Evolutionary conservation across 2,888 invertebrate genomes (phyloP).

Genomic region (Caenorhabditis sp.): DNA sequence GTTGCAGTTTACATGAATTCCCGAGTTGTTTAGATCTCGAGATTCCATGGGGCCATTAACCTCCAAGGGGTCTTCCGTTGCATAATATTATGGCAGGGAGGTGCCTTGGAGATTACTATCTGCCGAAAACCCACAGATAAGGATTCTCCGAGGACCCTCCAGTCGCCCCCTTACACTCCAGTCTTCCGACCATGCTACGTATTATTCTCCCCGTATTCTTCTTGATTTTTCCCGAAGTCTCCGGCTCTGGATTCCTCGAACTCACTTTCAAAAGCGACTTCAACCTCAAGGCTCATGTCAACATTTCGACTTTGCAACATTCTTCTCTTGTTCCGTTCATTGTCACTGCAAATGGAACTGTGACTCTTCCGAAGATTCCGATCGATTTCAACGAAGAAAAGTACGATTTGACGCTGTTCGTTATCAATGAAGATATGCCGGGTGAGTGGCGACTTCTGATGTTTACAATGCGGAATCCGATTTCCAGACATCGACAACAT

Average conservation of each 20-base stretch:
- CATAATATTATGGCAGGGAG: neutral
- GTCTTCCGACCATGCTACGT: neutral
- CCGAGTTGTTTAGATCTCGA: no score
- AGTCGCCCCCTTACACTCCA: no score
- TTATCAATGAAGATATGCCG: slow-evolving; percentile 25
- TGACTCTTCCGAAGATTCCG: slow-evolving; percentile 26
- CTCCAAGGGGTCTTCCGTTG: neutral
- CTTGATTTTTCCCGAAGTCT: no score
- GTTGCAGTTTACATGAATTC: neutral
- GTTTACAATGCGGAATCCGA: no score
- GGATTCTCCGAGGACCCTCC: neutral
- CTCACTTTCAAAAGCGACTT: slow-evolving; percentile 38
- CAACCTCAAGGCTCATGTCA: slow-evolving; percentile 23
- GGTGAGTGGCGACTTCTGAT: no score
- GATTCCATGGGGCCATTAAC: no score
- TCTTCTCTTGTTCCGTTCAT: slow-evolving; percentile 23
- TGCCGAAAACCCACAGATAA: neutral
- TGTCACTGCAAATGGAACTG: slow-evolving; percentile 10
- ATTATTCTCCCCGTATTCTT: neutral
- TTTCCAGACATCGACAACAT: slow-evolving; percentile 36
- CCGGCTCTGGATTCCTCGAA: slow-evolving; percentile 31
- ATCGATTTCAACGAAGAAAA: slow-evolving; percentile 8
- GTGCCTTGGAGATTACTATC: neutral
- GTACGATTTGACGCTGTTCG: slow-evolving; percentile 16
- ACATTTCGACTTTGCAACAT: slow-evolving; percentile 6